Evolutionary conservation across 1,140 invertebrate genomes (phyloP).

Genomic region (Marisa cornuarietis): DNA sequence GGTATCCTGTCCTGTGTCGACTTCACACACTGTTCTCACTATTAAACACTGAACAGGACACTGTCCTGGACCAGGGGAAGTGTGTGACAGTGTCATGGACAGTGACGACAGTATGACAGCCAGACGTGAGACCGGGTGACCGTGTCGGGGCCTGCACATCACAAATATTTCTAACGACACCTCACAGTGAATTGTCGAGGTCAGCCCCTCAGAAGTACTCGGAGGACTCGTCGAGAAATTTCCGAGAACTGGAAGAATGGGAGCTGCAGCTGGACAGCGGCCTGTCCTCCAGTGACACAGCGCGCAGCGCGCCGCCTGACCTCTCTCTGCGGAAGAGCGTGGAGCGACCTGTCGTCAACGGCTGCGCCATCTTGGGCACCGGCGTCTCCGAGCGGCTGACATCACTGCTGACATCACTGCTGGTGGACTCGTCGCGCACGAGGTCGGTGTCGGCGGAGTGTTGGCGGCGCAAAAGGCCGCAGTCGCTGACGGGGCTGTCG

Average conservation of each 20-base stretch:
- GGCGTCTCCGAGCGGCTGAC: constrained; percentile 40
- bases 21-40: too few relatives aligned
- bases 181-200: too few relatives aligned
- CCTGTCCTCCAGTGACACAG: constrained; percentile 22
- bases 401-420: constrained; percentile 32
- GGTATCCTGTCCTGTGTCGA: too few relatives aligned
- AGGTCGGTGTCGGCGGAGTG: constrained; percentile 31
- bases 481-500: neutral
- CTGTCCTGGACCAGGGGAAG: too few relatives aligned
- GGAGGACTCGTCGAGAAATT: constrained; percentile 24
- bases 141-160: too few relatives aligned
- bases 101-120: too few relatives aligned
- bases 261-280: constrained; percentile 20
- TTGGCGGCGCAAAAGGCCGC: neutral
- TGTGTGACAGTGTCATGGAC: too few relatives aligned
- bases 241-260: constrained; percentile 5
- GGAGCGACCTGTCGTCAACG: constrained; percentile 54
- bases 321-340: constrained; percentile 39
- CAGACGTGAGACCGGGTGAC: too few relatives aligned
- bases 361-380: constrained; percentile 48
- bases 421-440: constrained; percentile 25
- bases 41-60: too few relatives aligned
- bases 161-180: too few relatives aligned
- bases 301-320: constrained; percentile 16
- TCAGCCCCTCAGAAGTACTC: constrained; percentile 24